Base-by-base conservation (phyloP, 2,888 invertebrate species). In the Axea sp. region DNA sequence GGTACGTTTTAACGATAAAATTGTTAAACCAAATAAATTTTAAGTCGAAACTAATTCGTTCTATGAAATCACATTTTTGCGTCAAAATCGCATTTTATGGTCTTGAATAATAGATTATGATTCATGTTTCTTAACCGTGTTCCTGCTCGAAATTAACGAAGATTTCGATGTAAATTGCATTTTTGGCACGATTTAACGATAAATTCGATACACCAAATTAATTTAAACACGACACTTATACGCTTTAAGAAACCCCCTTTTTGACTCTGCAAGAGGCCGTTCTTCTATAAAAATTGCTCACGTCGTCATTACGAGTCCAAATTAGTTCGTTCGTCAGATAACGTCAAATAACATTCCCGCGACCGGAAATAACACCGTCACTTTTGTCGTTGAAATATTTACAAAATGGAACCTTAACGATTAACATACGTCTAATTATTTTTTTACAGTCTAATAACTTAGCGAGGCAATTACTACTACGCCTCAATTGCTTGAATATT, bases 381-480 rank as follows among this genome's bases (percentile, higher is more conserved):
- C 47, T 33, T 17, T 31, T 39, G 24, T 59, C 43, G 43, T 62
- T 31, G 9, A 53, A 71, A 11, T 71, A 71, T 71, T 71, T 71
- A 71, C 55, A 71, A 71, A 71, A 71, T 71, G 55, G 59, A 62
- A 41, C 19, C 67, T 69, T 62, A 62, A 49, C 49, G 11, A 22
- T 69, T 62, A 71, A 55, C 62, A 57, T 55, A 62, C 39, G 49
- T 31, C 62, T 71, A 69, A 45, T 69, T 69, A 49, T 71, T 45
- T 41, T 67, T 68, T 59, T 62, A 71, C 71, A 71, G 62, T 55
- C 57, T 71, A 71, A 62, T 57, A 62, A 71, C 51, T 60, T 62
- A 62, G 41, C 49, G 47, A 62, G 71, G 49, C 62, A 71, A 55
- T 33, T 55, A 31, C 71, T 62, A 71, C 30, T 55, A 26, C 19